Percentiles rank a stretch among this genome's conserved stretches.
Evolutionary conservation across 2,113 vertebrate genomes (phyloP).

Genomic region (Spizaetus ornatus): DNA sequence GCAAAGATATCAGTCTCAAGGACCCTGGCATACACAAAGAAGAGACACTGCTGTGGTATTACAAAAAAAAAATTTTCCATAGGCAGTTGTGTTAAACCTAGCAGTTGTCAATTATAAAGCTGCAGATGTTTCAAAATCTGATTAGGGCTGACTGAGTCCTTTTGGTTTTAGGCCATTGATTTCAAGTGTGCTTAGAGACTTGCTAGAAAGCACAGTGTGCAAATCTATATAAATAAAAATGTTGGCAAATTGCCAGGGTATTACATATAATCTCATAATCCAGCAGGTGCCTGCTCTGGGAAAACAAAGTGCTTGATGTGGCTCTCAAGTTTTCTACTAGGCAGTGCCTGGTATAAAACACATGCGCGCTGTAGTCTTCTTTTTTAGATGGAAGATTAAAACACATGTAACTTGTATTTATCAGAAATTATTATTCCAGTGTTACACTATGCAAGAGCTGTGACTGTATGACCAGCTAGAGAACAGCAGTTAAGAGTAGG

Average conservation of each 20-base stretch:
- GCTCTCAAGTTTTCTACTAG: background rate
- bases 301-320: background rate
- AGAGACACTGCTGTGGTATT: background rate
- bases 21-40: background rate
- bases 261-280: background rate
- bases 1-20: background rate
- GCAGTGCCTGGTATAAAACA: background rate
- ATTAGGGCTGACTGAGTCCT: background rate
- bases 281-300: background rate
- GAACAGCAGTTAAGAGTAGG: background rate
- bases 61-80: background rate
- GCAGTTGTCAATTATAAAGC: background rate
- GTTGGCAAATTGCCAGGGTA: background rate
- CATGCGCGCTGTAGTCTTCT: background rate
- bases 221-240: background rate
- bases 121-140: conserved; percentile 20
- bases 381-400: background rate
- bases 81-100: background rate
- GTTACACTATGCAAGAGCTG: background rate
- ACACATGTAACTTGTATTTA: background rate
- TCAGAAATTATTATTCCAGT: background rate
- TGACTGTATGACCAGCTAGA: background rate
- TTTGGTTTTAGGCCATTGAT: background rate
- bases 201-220: background rate
- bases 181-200: background rate